Evolutionary conservation across 2,113 vertebrate species (phyloP), one percentile per base, ranked within the genome.

Genomic region (Mohoua ochrocephala): DNA sequence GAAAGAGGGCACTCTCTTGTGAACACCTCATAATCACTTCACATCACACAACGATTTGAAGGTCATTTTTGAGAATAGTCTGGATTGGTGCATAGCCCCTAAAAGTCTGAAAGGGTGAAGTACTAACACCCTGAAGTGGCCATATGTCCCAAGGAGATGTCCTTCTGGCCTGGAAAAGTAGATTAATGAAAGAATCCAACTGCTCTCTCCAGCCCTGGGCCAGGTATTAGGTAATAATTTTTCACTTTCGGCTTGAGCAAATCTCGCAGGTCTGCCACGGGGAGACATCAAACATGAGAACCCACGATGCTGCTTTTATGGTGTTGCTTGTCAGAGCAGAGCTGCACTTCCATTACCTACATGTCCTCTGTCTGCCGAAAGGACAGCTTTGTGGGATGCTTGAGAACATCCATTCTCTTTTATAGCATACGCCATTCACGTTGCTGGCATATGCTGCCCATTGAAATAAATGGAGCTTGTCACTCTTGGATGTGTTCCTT

Each of bases 401-500:
- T 73, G 83, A 89, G 88, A 95, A 94, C 87, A 94, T 96, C 92
- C 92, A 96, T 94, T 92, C 92, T 96, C 88, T 94, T 96, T 95
- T 93, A 96, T 79, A 95, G 95, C 73, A 33, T 21, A 89, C 37
- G 60, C 96, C 96, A 91, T 91, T 95, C 95, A 78, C 63, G 9
- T 61, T 93, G 88, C 83, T 96, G 95, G 96, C 91, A 92, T 96
- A 93, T 96, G 96, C 88, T 96, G 86, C 88, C 93, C 95, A 95
- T 95, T 96, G 96, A 96, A 97, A 97, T 95, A 96, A 96, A 96
- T 95, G 95, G 93, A 96, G 95, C 95, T 97, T 97, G 96, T 95
- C 95, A 96, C 95, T 97, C 88, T 94, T 93, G 95, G 93, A 96
- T 93, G 86, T 94, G 96, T 91, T 96, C 92, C 91, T 95, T 87